These are phyloP conservation scores for Zaprionus vittiger DNA, from an alignment of 1,140 invertebrate genomes.

Conservation along the genomic window DNA sequence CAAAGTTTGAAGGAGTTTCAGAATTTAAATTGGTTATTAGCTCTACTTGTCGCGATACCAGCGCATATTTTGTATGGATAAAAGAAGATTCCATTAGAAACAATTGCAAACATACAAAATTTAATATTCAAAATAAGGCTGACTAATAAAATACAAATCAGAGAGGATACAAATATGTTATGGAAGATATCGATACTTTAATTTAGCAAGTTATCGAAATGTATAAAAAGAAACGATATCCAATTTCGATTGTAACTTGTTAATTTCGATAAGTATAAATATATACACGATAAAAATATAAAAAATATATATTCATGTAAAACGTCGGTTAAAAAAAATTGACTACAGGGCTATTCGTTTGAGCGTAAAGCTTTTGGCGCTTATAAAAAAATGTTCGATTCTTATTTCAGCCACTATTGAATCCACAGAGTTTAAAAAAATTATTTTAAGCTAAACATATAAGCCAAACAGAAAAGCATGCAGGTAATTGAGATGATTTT, in stretches of 20 bases:
- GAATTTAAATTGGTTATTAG: slow-evolving; percentile 16
- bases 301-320: background rate
- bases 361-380: background rate
- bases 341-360: too few species aligned
- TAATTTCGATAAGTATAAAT: background rate
- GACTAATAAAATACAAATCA: slow-evolving; percentile 44
- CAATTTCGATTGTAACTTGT: background rate
- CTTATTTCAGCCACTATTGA: too few species aligned
- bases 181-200: background rate
- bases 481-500: background rate
- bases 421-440: too few species aligned
- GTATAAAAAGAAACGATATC: background rate
- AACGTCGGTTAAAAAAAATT: background rate
- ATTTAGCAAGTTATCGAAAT: background rate
- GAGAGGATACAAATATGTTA: background rate
- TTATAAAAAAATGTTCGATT: too few species aligned
- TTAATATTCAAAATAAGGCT: slow-evolving; percentile 38
- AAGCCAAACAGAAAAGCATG: background rate
- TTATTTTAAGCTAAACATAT: background rate
- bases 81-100: slow-evolving; percentile 42
- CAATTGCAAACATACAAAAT: slow-evolving; percentile 25
- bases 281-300: background rate
- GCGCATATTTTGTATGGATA: slow-evolving; percentile 42
- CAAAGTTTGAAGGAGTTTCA: slow-evolving; percentile 13
- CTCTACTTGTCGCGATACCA: slow-evolving; percentile 33